These are phyloP conservation scores for Pocillopora damicornis DNA, from an alignment of 64 coral and sea anemone genomes.

Conservation along the genomic window DNA sequence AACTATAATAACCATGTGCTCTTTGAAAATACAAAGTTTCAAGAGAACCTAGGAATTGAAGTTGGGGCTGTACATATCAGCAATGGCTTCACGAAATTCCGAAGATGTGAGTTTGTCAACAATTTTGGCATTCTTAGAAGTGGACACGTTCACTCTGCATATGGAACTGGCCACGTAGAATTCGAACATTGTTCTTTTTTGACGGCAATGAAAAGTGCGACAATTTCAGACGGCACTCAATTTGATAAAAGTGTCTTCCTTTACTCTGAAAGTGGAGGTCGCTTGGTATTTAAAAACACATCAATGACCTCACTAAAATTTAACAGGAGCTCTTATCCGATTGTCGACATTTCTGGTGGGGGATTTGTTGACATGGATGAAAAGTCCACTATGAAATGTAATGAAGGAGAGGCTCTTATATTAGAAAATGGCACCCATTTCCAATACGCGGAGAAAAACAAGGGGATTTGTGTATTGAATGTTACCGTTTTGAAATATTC, in stretches of 20 bases:
- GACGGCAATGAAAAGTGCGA: neutral
- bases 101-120: slow-evolving; percentile 33
- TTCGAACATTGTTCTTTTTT: slow-evolving; percentile 20
- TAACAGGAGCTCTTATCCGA: neutral
- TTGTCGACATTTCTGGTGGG: neutral
- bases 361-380: neutral
- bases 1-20: neutral
- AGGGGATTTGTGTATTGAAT: slow-evolving; percentile 26
- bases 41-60: neutral
- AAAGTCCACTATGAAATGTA: neutral
- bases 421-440: neutral
- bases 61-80: slow-evolving; percentile 5
- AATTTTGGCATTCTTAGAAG: slow-evolving; percentile 20
- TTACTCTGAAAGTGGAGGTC: neutral
- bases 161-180: slow-evolving; percentile 14
- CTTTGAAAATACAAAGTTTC: slow-evolving; percentile 1
- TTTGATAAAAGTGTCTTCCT: neutral
- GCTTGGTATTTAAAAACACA: neutral
- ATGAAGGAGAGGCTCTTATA: neutral
- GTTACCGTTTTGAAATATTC: neutral
- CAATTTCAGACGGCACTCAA: neutral
- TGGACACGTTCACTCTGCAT: slow-evolving; percentile 14
- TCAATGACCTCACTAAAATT: neutral
- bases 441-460: neutral
- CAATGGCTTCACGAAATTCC: slow-evolving; percentile 9